Base-by-base conservation (phyloP, 2,888 invertebrate species). In the Caenorhabditis macrosperma region DNA sequence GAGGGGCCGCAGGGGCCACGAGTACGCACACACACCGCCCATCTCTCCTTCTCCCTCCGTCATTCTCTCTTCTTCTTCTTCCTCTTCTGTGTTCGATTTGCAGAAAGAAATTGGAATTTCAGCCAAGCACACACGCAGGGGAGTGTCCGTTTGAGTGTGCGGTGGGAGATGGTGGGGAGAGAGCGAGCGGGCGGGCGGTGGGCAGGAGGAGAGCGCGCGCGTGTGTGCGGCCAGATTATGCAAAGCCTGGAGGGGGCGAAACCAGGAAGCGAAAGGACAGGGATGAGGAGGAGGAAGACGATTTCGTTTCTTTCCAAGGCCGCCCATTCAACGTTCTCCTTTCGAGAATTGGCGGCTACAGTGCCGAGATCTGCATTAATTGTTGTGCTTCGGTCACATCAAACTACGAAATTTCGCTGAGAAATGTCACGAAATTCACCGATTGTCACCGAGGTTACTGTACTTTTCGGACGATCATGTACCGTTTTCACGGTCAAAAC, bases 1-100 rank as follows among this genome's bases (percentile, higher is more conserved):
- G 46, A 46, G 46, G n/a, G 46, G 46, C 46, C 46, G 46, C n/a
- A 64, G 99, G 92, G 4, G 98, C 95, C 44, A 90, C 84, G 86
- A 38, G 38, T 38, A 38, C 90, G 89, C 24, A 89, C 80, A 50
- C 89, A 87, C 89, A 90, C 20, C 33, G 30, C 35, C 28, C 26
- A 28, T 50, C 9, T 57, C 22, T 59, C 41, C 60, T 28, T 7
- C 30, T 46, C 33, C 44, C 44, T 15, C 38, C 26, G 24, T 50
- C 35, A 35, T 15, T 26, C 26, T 50, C 50, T 15, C 50, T 33
- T 28, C 41, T 50, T 52, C 33, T 35, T 50, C 38, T 26, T 28
- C 30, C 12, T 22, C 22, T 50, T 33, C 48, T 33, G 1, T 28
- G 26, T 20, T 20, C 59, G 52, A 52, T 52, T 52, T 52, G 52